A percentile compares a stretch with the other conserved stretches of the same genome.
phyloP scores from a whole-genome alignment of 2,113 vertebrate species.

The Dicaeum eximium region DNA sequence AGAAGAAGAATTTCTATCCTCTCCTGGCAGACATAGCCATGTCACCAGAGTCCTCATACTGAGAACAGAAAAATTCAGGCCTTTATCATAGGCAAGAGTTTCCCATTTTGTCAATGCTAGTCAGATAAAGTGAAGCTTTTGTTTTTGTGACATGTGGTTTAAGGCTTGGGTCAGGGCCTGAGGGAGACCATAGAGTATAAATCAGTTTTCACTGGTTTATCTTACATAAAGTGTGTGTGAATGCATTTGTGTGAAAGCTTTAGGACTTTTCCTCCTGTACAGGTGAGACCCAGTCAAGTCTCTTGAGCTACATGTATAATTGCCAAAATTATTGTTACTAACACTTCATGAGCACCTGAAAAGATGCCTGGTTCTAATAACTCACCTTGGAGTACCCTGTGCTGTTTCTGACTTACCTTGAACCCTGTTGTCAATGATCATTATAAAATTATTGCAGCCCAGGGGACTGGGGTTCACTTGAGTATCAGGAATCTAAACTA shows the following conservation, averaged over 20 bases:
- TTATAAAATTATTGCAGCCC: background rate
- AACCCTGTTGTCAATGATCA: background rate
- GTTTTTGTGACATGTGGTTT: background rate
- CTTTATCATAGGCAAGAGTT: background rate
- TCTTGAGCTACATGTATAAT: background rate
- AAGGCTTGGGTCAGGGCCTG: background rate
- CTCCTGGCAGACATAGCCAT: rapidly evolving
- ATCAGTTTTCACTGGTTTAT: background rate
- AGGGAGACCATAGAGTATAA: background rate
- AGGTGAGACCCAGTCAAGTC: background rate
- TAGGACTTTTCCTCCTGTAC: background rate
- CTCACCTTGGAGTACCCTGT: background rate
- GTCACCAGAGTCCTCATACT: background rate
- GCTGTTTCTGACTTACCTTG: background rate
- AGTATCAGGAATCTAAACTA: background rate
- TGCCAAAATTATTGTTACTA: background rate
- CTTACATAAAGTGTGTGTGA: background rate
- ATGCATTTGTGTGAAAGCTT: background rate
- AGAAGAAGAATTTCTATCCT: background rate
- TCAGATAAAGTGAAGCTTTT: background rate
- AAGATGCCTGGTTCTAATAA: background rate
- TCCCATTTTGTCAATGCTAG: background rate
- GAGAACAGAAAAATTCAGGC: background rate
- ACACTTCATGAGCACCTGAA: background rate
- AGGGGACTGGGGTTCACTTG: background rate